A percentile compares a stretch with the other conserved stretches of the same genome.
phyloP scores from a whole-genome alignment of 2,797 vertebrate genomes.

The Chaenodraco wilsoni region DNA sequence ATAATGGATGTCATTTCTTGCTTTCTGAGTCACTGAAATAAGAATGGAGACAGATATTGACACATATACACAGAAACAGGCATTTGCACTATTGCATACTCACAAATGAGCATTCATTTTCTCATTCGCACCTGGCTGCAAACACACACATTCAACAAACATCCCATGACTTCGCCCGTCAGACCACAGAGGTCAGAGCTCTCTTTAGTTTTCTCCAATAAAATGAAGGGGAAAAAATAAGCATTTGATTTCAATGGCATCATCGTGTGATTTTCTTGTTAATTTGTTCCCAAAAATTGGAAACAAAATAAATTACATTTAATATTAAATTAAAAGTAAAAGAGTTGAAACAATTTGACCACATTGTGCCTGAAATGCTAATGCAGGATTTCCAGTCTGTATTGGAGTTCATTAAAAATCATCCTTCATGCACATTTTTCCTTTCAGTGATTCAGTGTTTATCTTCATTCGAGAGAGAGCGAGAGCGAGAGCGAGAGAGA shows the following conservation, averaged over 20 bases:
- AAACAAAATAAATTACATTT: conserved; percentile 82
- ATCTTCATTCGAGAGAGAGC: conserved; percentile 50
- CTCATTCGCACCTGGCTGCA: conserved; percentile 52
- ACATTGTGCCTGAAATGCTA: conserved; percentile 79
- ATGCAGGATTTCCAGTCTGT: conserved; percentile 70
- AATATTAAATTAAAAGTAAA: conserved; percentile 84
- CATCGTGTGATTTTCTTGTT: conserved; percentile 69
- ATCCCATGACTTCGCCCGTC: conserved; percentile 41
- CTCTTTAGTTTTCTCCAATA: conserved; percentile 62
- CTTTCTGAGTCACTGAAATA: conserved; percentile 69
- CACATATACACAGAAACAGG: conserved; percentile 68
- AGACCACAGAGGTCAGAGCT: conserved; percentile 59
- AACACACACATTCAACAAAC: conserved; percentile 56
- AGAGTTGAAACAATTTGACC: conserved; percentile 74
- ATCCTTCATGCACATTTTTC: conserved; percentile 74
- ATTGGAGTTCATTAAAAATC: conserved; percentile 63
- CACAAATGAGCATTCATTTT: conserved; percentile 65
- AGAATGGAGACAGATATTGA: conserved; percentile 58
- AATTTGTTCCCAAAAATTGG: conserved; percentile 77
- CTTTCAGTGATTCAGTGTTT: conserved; percentile 70
- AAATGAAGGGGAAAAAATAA: conserved; percentile 48
- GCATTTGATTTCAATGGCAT: conserved; percentile 78
- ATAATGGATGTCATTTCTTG: conserved; percentile 62
- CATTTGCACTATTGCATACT: conserved; percentile 63
- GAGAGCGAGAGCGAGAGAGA: conserved; percentile 23